Conservation (phyloP, 1,140 invertebrate species). For the Heliothis subflexa region DNA sequence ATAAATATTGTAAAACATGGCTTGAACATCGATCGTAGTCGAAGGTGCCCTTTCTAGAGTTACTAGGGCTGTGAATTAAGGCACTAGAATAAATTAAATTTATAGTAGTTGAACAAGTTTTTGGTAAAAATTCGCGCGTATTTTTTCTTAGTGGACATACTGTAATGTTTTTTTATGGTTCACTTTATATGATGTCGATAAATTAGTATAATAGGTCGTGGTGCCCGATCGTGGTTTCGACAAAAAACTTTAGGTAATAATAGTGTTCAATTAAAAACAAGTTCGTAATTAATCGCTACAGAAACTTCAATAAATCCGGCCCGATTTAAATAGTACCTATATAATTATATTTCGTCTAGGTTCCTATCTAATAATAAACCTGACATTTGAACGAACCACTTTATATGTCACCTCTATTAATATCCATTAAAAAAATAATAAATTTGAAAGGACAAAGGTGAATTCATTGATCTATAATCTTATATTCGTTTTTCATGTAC, state of each 20-base stretch:
- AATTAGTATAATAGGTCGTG: no score
- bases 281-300: no score
- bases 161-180: no score
- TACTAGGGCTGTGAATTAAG: not conserved
- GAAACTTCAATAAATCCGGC: no score
- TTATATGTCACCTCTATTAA: slow-evolving; percentile 11
- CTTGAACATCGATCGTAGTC: not conserved
- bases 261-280: no score
- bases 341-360: not conserved
- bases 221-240: no score
- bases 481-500: not conserved
- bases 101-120: no score
- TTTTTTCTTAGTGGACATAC: no score
- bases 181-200: no score
- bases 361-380: not conserved
- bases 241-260: no score
- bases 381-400: not conserved
- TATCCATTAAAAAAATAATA: not conserved
- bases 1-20: slow-evolving; percentile 2
- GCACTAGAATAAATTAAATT: not conserved
- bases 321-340: not conserved
- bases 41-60: not conserved
- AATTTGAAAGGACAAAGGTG: not conserved
- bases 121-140: no score
- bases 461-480: not conserved